phyloP scores from a whole-genome alignment of 2,888 invertebrate genomes.

The Drosophila mayaguana region DNA sequence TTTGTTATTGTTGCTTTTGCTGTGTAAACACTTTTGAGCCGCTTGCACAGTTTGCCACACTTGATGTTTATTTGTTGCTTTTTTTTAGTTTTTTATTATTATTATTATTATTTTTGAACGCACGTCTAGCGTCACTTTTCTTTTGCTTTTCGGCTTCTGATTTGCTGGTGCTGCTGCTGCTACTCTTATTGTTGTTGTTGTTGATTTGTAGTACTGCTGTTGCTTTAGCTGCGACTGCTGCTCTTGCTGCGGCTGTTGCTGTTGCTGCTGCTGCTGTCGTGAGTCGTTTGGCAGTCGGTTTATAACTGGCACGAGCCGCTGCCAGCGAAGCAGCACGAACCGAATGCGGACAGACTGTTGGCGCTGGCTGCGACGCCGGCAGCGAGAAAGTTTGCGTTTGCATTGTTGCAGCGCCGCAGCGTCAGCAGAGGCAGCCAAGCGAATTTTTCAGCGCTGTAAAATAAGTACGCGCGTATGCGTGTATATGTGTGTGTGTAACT shows the following conservation, averaged over 20 bases:
- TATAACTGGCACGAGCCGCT: slow-evolving; percentile 84
- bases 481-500: slow-evolving; percentile 20
- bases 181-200: slow-evolving; percentile 31
- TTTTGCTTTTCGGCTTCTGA: slow-evolving; percentile 60
- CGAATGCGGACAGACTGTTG: slow-evolving; percentile 58
- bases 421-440: slow-evolving; percentile 47
- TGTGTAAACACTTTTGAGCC: slow-evolving; percentile 47
- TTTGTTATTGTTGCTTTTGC: slow-evolving; percentile 22
- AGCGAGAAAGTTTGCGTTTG: slow-evolving; percentile 78
- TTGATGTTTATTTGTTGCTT: slow-evolving; percentile 25
- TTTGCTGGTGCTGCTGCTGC: slow-evolving; percentile 47
- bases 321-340: slow-evolving; percentile 71
- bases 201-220: slow-evolving; percentile 36
- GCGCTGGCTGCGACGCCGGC: slow-evolving; percentile 59
- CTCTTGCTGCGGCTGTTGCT: slow-evolving; percentile 39
- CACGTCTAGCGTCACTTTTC: slow-evolving; percentile 60
- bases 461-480: slow-evolving; percentile 20
- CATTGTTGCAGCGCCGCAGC: slow-evolving; percentile 72
- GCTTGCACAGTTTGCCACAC: slow-evolving; percentile 36
- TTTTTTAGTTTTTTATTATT: slow-evolving; percentile 19
- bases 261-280: slow-evolving; percentile 66
- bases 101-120: slow-evolving; percentile 47
- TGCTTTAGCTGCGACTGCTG: slow-evolving; percentile 44
- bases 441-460: slow-evolving; percentile 63
- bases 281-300: slow-evolving; percentile 84